Conservation (phyloP, 2,888 invertebrate species). For the Incurvaria masculella region DNA sequence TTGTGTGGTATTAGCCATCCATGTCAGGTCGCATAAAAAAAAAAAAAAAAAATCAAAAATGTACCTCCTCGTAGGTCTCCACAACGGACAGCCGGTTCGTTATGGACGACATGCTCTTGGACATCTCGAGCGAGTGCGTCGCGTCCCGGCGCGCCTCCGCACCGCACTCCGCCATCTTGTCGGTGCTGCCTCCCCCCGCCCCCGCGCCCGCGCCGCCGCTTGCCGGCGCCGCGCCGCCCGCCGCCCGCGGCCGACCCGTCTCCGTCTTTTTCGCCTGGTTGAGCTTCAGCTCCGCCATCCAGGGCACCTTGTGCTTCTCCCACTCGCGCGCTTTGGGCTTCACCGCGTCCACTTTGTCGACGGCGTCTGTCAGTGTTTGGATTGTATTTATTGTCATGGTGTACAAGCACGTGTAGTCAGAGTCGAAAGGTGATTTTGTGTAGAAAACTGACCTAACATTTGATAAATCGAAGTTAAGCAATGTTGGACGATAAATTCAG, state of each 20-base stretch:
- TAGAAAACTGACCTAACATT: too few species aligned
- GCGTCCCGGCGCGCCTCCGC: conserved; percentile 39
- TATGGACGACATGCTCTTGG: conserved; percentile 50
- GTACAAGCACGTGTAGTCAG: too few species aligned
- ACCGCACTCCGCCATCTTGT: conserved; percentile 45
- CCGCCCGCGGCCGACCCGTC: conserved; percentile 28
- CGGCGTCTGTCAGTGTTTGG: not conserved
- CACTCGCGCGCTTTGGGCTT: conserved; percentile 66
- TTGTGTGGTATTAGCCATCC: too few species aligned
- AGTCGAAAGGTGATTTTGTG: too few species aligned
- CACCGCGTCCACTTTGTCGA: conserved; percentile 39
- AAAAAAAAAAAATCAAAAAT: too few species aligned
- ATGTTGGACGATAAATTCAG: too few species aligned
- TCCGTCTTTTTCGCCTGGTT: conserved; percentile 67
- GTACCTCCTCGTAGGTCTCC: conserved; percentile 45
- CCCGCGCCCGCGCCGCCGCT: conserved; percentile 27
- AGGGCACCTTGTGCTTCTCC: conserved; percentile 73
- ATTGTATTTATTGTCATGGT: too few species aligned
- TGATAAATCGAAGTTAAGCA: too few species aligned
- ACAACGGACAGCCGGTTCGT: conserved; percentile 42
- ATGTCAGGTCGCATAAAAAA: too few species aligned
- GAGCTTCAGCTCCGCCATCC: conserved; percentile 79
- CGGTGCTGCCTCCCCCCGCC: conserved; percentile 33
- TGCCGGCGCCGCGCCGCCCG: conserved; percentile 24
- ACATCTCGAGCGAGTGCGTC: conserved; percentile 50